Evolutionary conservation across 2,797 vertebrate genomes (phyloP).

Genomic region (Gallirallus australis): DNA sequence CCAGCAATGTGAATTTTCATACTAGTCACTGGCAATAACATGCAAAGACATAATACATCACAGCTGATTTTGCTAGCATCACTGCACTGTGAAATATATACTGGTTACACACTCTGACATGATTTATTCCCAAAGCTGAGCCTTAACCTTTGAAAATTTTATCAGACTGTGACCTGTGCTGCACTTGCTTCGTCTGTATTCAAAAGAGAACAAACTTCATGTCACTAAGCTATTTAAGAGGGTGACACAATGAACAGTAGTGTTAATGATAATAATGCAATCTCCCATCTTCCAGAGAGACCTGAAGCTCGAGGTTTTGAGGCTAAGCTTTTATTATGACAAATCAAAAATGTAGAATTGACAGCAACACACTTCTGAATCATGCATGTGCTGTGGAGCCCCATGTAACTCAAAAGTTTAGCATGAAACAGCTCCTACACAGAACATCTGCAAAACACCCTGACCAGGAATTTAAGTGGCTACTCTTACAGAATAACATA

Average conservation of each 20-base stretch:
- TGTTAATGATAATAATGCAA: background rate
- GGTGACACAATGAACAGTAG: background rate
- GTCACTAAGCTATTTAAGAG: background rate
- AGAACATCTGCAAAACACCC: background rate
- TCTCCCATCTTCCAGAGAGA: fast-evolving
- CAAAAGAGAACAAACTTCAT: background rate
- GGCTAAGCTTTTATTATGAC: background rate
- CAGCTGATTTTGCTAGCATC: background rate
- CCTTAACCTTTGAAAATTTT: background rate
- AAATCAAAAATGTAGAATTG: background rate
- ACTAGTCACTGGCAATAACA: background rate
- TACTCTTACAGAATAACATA: background rate
- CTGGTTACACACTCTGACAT: background rate
- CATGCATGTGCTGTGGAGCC: background rate
- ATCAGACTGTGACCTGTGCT: background rate
- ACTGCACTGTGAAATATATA: background rate
- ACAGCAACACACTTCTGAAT: background rate
- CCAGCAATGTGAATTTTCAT: background rate
- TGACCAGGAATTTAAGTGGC: background rate
- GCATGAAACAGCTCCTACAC: background rate
- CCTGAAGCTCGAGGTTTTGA: background rate
- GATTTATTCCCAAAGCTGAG: background rate
- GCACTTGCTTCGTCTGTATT: background rate
- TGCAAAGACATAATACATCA: background rate
- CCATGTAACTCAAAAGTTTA: background rate